phyloP scores from a whole-genome alignment of 2,888 invertebrate species.

The Spatulosminthurus flaviceps region DNA sequence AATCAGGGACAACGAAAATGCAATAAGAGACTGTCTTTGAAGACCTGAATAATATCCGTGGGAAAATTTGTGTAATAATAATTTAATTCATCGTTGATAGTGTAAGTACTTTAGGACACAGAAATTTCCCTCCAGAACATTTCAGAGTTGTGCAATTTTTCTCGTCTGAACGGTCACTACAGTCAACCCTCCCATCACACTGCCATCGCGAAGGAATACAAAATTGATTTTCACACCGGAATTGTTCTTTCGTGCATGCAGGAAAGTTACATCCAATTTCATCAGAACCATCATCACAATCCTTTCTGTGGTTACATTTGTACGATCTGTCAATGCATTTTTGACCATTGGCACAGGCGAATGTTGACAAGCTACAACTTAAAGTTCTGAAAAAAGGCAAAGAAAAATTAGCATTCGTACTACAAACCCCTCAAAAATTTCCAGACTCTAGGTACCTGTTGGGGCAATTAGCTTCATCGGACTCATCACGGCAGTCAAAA shows the following conservation, averaged over 20 bases:
- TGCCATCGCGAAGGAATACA: constrained; percentile 89
- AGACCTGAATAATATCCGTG: not conserved
- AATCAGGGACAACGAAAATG: not conserved
- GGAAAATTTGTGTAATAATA: constrained; percentile 7
- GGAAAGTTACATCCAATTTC: constrained; percentile 86
- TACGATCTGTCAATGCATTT: constrained; percentile 80
- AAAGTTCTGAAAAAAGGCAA: constrained; percentile 32
- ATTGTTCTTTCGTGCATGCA: constrained; percentile 87
- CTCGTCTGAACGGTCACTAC: constrained; percentile 90
- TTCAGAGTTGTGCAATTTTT: constrained; percentile 85
- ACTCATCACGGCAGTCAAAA: constrained; percentile 85
- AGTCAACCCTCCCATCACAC: constrained; percentile 83
- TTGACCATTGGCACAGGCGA: constrained; percentile 81
- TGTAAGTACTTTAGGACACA: constrained; percentile 56
- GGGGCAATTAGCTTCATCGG: constrained; percentile 80
- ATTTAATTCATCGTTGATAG: not conserved
- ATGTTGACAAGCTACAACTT: constrained; percentile 66
- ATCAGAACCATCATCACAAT: constrained; percentile 84
- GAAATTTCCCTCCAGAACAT: constrained; percentile 74
- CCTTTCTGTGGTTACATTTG: constrained; percentile 88
- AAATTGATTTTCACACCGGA: constrained; percentile 89
- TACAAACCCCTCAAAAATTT: not conserved
- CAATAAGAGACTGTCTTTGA: no score
- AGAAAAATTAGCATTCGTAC: not conserved
- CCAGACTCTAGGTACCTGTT: constrained; percentile 38